phyloP scores from a whole-genome alignment of 2,113 vertebrate species.

The Antennarius striatus region DNA sequence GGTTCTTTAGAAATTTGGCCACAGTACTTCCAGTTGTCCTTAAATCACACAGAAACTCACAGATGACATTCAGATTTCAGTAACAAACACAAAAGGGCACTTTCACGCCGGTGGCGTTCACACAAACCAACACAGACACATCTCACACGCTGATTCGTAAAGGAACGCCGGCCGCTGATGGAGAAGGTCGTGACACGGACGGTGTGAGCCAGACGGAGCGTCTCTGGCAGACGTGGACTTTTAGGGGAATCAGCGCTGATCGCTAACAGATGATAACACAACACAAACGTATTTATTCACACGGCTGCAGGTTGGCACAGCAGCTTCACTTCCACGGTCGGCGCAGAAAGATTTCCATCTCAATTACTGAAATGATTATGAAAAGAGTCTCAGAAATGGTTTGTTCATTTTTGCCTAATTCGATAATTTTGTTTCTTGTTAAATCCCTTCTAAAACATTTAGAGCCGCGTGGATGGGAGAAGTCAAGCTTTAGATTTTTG shows the following conservation, averaged over 20 bases:
- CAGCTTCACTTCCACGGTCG: slow-evolving; percentile 17
- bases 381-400: not conserved
- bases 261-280: slow-evolving; percentile 61
- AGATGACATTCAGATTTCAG: no score
- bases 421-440: no score
- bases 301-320: slow-evolving; percentile 54
- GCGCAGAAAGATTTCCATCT: slow-evolving; percentile 51
- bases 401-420: not conserved
- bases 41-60: not conserved
- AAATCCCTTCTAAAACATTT: no score
- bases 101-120: not conserved
- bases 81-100: no score
- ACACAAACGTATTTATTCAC: slow-evolving; percentile 42
- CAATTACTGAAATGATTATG: slow-evolving; percentile 26
- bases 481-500: no score
- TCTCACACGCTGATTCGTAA: slow-evolving; percentile 10
- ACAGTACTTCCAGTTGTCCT: not conserved
- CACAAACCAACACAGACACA: not conserved
- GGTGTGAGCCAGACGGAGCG: slow-evolving; percentile 56
- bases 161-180: slow-evolving; percentile 28
- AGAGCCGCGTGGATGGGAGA: no score
- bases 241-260: slow-evolving; percentile 57
- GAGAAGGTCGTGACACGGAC: slow-evolving; percentile 50
- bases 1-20: slow-evolving; percentile 13
- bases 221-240: slow-evolving; percentile 47